A percentile compares a stretch with the other conserved stretches of the same genome.
phyloP scores from a whole-genome alignment of 2,888 invertebrate species.

The Eilema depressum region DNA sequence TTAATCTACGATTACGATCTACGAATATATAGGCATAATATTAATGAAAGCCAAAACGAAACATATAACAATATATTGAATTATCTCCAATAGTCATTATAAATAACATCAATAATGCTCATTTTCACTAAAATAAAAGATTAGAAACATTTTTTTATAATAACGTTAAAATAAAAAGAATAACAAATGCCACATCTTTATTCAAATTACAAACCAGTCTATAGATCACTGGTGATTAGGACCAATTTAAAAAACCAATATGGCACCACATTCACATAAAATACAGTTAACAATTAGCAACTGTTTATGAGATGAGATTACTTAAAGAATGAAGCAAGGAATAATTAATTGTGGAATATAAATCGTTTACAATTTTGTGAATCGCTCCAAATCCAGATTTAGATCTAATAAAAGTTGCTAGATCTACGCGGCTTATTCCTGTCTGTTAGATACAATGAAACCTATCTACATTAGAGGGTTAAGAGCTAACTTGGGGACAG shows the following conservation, averaged over 20 bases:
- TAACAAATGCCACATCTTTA: conserved; percentile 11
- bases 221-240: conserved; percentile 49
- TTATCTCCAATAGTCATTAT: not conserved
- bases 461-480: too few relatives aligned
- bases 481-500: not conserved
- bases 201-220: conserved; percentile 34
- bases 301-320: conserved; percentile 30
- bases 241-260: conserved; percentile 57
- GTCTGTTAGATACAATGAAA: too few relatives aligned
- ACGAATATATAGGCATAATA: not conserved
- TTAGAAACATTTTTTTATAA: not conserved
- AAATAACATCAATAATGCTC: not conserved
- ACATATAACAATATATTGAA: not conserved
- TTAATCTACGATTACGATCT: too few relatives aligned
- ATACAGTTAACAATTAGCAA: conserved; percentile 22
- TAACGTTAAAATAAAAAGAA: not conserved
- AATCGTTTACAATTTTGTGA: conserved; percentile 5
- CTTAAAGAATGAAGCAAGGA: not conserved
- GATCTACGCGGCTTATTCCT: not conserved
- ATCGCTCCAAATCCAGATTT: not conserved
- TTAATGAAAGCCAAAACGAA: not conserved
- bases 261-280: conserved; percentile 22
- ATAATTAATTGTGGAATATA: not conserved
- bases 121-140: not conserved
- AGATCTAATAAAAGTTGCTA: not conserved